Evolutionary conservation across 1,140 invertebrate genomes (phyloP).

Genomic region (Hyles vespertilio): DNA sequence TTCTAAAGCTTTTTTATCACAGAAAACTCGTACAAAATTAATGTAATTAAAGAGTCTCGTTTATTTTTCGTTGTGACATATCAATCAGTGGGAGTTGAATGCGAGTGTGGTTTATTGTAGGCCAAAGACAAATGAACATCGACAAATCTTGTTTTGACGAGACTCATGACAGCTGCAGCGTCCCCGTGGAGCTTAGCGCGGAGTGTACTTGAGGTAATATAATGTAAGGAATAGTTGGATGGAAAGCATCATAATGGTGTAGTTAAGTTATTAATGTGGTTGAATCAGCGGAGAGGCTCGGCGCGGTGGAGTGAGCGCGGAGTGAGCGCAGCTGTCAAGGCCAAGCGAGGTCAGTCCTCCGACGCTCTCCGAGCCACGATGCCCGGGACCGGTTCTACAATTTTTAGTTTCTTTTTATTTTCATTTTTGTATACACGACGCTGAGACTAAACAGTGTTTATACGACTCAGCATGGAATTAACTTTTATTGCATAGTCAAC

Average conservation of each 20-base stretch:
- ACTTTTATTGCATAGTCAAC: conserved; percentile 48
- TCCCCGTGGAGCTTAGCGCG: conserved; percentile 12
- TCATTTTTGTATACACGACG: conserved; percentile 74
- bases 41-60: too few species aligned
- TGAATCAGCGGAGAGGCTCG: conserved; percentile 54
- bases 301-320: conserved; percentile 44
- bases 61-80: too few species aligned
- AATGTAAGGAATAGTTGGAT: conserved; percentile 53
- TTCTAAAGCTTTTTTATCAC: too few species aligned
- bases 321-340: conserved; percentile 70
- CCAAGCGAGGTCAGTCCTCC: conserved; percentile 73
- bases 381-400: conserved; percentile 72
- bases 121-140: conserved; percentile 40
- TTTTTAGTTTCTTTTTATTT: conserved; percentile 75
- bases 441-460: conserved; percentile 75
- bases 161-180: conserved; percentile 20
- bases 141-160: conserved; percentile 55
- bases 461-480: conserved; percentile 66
- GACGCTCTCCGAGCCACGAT: conserved; percentile 68
- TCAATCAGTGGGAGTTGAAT: neutral
- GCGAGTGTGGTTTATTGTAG: conserved; percentile 13
- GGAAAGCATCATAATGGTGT: conserved; percentile 61
- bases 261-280: conserved; percentile 71
- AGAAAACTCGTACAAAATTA: too few species aligned
- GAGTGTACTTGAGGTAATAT: conserved; percentile 24